Conservation (phyloP, 1,140 invertebrate species). For the Cydia strobilella region DNA sequence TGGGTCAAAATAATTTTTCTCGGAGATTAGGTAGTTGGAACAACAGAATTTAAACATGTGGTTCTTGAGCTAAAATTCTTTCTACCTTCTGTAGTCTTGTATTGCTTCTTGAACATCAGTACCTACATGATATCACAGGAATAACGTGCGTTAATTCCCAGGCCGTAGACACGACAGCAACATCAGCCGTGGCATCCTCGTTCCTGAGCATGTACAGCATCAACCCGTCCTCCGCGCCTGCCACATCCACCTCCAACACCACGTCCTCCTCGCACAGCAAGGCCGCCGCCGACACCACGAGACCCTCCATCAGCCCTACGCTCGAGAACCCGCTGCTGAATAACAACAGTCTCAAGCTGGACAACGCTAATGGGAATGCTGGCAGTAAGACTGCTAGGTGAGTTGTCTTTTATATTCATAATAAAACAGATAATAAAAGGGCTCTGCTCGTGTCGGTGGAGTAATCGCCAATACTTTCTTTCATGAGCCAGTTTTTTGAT, state of each 20-base stretch:
- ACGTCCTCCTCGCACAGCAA: conserved; percentile 60
- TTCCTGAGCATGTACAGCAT: conserved; percentile 75
- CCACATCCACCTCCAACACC: conserved; percentile 49
- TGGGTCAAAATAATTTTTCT: no score
- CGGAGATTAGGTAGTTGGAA: no score
- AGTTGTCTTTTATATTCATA: conserved; percentile 32
- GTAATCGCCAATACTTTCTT: no score
- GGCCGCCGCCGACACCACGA: conserved; percentile 59
- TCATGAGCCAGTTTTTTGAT: no score
- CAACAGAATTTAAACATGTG: no score
- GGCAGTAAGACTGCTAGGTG: conserved; percentile 78
- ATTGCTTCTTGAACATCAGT: no score
- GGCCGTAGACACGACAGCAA: conserved; percentile 76
- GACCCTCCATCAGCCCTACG: conserved; percentile 63
- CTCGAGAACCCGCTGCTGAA: conserved; percentile 64
- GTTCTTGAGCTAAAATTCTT: no score
- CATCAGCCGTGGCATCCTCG: conserved; percentile 65
- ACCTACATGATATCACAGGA: no score
- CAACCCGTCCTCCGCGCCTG: conserved; percentile 50
- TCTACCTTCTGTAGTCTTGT: no score
- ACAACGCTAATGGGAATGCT: conserved; percentile 71
- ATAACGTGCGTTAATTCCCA: conserved; percentile 41
- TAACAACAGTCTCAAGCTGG: conserved; percentile 69
- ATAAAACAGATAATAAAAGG: no score
- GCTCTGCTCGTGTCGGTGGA: no score